phyloP scores from a whole-genome alignment of 23 tunicate species.

The Trididemnum nubilum region DNA sequence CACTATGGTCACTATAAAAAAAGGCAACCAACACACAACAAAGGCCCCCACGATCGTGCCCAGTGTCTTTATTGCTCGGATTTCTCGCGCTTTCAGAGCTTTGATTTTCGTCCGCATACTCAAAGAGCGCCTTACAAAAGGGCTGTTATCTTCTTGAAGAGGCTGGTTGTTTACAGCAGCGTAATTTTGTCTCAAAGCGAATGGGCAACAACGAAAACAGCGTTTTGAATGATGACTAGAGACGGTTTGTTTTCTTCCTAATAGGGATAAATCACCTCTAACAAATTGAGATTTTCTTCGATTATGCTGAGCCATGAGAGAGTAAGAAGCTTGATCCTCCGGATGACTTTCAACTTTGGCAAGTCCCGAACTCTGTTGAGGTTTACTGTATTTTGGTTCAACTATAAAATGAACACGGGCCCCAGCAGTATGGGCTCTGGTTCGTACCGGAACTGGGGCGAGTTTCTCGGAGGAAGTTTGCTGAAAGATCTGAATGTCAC shows the following conservation, averaged over 20 bases:
- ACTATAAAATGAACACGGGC: slow-evolving; percentile 18
- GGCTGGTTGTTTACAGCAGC: neutral
- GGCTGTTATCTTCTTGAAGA: neutral
- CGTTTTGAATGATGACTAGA: neutral
- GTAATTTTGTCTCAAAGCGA: neutral
- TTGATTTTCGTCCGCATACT: slow-evolving; percentile 55
- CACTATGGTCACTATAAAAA: slow-evolving; percentile 61
- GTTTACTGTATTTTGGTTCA: no score
- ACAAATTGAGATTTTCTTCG: no score
- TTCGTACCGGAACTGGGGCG: neutral
- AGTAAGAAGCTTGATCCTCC: no score
- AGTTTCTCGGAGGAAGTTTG: neutral
- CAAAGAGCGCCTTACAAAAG: slow-evolving; percentile 34
- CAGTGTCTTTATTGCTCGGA: slow-evolving; percentile 62
- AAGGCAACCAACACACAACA: slow-evolving; percentile 84
- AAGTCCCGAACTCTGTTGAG: no score
- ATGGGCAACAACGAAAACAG: neutral
- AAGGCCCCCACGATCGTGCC: slow-evolving; percentile 86
- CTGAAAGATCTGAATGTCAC: neutral
- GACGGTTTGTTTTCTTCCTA: neutral
- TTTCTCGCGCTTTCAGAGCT: slow-evolving; percentile 49
- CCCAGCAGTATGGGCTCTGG: slow-evolving; percentile 14
- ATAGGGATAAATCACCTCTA: no score
- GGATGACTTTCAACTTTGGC: no score
- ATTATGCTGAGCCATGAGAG: no score